phyloP scores from a whole-genome alignment of 1,140 invertebrate genomes.

The Habropoda laboriosa region DNA sequence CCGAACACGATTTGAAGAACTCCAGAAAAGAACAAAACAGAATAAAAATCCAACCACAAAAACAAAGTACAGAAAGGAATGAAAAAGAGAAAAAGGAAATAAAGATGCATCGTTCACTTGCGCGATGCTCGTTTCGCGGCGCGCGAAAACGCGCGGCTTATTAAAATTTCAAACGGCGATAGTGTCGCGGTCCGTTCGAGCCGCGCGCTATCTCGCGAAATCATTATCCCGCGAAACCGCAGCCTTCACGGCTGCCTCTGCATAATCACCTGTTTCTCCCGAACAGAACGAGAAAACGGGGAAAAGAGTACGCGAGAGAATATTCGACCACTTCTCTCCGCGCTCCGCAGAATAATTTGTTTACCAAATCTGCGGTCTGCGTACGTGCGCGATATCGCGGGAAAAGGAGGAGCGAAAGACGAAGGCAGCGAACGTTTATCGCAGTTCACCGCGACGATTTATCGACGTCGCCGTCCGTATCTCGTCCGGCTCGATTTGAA shows the following conservation, averaged over 20 bases:
- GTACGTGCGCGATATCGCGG: conserved; percentile 59
- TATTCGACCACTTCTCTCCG: not conserved
- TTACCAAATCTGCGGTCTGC: conserved; percentile 65
- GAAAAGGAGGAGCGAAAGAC: conserved; percentile 46
- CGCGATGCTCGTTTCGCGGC: too few relatives aligned
- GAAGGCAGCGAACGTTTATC: conserved; percentile 62
- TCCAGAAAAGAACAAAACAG: too few relatives aligned
- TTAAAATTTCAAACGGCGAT: conserved; percentile 24
- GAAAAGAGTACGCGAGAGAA: not conserved
- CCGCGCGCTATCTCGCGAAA: conserved; percentile 49
- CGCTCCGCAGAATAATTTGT: conserved; percentile 61
- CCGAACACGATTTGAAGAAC: too few relatives aligned
- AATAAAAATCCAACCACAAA: too few relatives aligned
- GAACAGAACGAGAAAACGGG: not conserved
- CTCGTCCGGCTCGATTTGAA: conserved; percentile 66
- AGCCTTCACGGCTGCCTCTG: conserved; percentile 42
- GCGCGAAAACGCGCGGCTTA: not conserved
- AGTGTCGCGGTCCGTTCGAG: conserved; percentile 27
- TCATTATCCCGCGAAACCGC: conserved; percentile 61
- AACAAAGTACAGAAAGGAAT: too few relatives aligned
- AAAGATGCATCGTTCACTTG: not conserved
- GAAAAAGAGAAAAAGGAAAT: not conserved
- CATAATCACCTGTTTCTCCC: conserved; percentile 60
- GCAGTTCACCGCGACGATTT: conserved; percentile 66
- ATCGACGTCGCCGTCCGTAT: conserved; percentile 65